Evolutionary conservation across 2,888 invertebrate species (phyloP), one percentile per base, ranked within the genome.

Genomic region (Brassicogethes aeneus): DNA sequence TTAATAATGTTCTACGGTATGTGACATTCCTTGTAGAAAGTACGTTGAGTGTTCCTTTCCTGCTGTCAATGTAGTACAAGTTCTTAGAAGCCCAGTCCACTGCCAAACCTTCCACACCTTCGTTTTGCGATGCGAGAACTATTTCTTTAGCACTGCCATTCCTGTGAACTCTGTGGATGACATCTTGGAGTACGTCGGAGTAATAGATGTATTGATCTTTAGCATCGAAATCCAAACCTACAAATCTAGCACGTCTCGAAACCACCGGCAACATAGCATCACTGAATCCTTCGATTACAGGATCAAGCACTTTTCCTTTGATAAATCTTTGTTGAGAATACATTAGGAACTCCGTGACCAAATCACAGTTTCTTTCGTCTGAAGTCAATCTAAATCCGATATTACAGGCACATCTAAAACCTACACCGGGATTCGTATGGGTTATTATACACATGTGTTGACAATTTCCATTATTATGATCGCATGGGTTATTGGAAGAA

Each of bases 51-150:
- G 94, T 93, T 47, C 95, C 95, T 65, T 93, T 87, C 41, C 94
- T 77, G 8, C 92, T 89, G 62, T 95, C 94, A 39, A 96, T 94
- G 65, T 93, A 95, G 68, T 94, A 95, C 3, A 96, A 71, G 66
- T 94, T 94, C 65, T 93, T 92, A 0, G 93, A 85, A 0, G 87
- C 90, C 95, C 95, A 96, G 64, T 96, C 94, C 1, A 94, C 87
- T 0, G 94, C 92, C 41, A 96, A 70, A 0, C 95, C 94, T 70
- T 96, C 95, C 0, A 95, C 94, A 0, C 95, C 95, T 69, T 95
- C 95, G 61, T 96, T 95, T 63, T 95, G 94, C 1, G 93, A 93
- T 1, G 95, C 93, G 29, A 95, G 66, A 0, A 96, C 92, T 41
- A 91, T 92, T 68, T 92, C 91, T 16, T 83, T 77, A 0, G 84